Evolutionary conservation across 2,888 invertebrate species (phyloP).

Genomic region (Polia nebulosa): DNA sequence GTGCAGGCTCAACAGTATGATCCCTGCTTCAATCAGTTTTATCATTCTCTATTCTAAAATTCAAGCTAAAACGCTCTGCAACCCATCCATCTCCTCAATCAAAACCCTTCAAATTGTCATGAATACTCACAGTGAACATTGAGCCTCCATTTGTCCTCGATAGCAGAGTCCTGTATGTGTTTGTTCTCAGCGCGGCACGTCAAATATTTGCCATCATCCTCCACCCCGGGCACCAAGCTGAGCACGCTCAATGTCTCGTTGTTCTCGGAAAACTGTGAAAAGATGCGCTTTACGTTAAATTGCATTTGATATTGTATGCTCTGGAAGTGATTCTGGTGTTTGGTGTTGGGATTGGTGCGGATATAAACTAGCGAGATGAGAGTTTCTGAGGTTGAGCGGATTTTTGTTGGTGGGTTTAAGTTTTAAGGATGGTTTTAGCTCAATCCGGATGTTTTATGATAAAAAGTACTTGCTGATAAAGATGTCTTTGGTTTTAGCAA

Average conservation of each 20-base stretch:
- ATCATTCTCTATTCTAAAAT: neutral
- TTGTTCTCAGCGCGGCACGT: constrained; percentile 97
- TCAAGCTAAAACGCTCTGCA: constrained; percentile 7
- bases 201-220: constrained; percentile 97
- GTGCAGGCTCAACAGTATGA: too few species aligned
- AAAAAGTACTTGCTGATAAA: neutral
- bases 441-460: neutral
- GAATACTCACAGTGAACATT: constrained; percentile 96
- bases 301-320: constrained; percentile 64
- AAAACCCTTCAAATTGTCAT: constrained; percentile 38
- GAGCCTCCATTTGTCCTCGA: constrained; percentile 97
- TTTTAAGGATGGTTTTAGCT: neutral
- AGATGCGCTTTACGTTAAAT: constrained; percentile 64
- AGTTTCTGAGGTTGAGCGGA: constrained; percentile 4
- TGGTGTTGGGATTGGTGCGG: constrained; percentile 42
- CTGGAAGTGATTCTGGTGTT: constrained; percentile 48
- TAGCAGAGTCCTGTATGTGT: constrained; percentile 94
- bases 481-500: neutral
- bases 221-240: constrained; percentile 95
- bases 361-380: constrained; percentile 41
- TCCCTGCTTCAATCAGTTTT: too few species aligned
- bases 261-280: constrained; percentile 94
- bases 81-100: constrained; percentile 37
- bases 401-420: constrained; percentile 9
- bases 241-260: constrained; percentile 96